Evolutionary conservation across 2,797 vertebrate species (phyloP).

Genomic region (Spatula versicolor): DNA sequence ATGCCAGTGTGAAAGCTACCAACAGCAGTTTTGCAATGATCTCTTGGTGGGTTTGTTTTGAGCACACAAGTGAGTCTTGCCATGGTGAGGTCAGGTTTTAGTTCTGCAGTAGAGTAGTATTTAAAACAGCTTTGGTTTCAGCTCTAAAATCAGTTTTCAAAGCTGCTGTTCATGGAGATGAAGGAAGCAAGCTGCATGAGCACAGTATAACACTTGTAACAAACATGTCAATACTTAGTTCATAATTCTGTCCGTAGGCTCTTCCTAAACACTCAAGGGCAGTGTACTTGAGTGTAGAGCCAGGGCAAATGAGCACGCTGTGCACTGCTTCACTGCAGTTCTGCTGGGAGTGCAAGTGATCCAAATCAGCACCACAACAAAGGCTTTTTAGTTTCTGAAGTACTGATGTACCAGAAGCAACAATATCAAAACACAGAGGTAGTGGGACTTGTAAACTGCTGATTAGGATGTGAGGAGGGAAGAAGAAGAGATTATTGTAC

Average conservation of each 20-base stretch:
- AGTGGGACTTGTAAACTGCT: background rate
- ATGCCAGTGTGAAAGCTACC: background rate
- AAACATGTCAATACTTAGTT: background rate
- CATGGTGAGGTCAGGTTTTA: background rate
- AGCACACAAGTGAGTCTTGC: background rate
- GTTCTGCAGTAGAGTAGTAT: background rate
- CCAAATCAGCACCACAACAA: background rate
- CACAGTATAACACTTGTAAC: background rate
- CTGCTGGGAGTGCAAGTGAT: background rate
- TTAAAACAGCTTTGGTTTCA: background rate
- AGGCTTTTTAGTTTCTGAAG: background rate
- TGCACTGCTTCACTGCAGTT: background rate
- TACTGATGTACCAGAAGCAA: background rate
- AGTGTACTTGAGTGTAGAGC: background rate
- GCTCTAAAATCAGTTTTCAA: background rate
- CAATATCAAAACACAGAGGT: background rate
- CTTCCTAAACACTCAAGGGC: too few relatives aligned
- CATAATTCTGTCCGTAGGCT: background rate
- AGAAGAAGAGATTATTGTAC: background rate
- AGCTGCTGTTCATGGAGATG: background rate
- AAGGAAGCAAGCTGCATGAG: background rate
- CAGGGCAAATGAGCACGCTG: background rate
- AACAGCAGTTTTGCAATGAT: background rate
- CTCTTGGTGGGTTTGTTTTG: background rate
- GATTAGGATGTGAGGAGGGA: background rate